Conservation (phyloP, 2,113 vertebrate species). For the Thinocorus orbignyianus region DNA sequence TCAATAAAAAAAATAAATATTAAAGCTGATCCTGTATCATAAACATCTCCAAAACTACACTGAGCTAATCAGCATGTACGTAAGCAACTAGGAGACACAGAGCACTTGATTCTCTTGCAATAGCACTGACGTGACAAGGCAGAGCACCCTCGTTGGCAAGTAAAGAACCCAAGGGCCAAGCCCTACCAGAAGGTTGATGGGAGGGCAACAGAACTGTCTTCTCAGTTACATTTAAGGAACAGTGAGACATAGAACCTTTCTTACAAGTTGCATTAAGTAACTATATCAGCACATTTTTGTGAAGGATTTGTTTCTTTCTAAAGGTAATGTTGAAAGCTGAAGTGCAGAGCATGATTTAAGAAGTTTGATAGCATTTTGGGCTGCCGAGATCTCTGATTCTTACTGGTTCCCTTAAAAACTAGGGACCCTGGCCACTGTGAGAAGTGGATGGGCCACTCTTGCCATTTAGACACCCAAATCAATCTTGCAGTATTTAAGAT, state of each 20-base stretch:
- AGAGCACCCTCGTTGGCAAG: neutral
- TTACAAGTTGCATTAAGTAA: neutral
- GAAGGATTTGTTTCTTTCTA: neutral
- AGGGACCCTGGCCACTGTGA: neutral
- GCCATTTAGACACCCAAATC: neutral
- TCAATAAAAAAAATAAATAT: neutral
- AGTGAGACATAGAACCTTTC: neutral
- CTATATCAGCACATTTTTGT: neutral
- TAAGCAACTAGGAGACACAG: neutral
- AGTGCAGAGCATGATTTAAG: neutral
- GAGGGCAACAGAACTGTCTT: neutral
- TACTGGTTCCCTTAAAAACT: neutral
- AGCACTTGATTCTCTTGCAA: neutral
- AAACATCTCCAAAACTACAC: neutral
- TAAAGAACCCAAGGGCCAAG: neutral
- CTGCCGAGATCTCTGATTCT: neutral
- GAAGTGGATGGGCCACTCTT: neutral
- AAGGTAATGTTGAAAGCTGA: neutral
- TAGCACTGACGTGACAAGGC: rapidly evolving
- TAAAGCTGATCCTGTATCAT: neutral
- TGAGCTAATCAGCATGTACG: neutral
- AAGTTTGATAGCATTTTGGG: neutral
- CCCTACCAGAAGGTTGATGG: neutral
- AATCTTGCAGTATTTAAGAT: neutral
- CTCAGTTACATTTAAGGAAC: neutral